These are phyloP conservation scores for Amphiprion percula DNA, from an alignment of 2,113 vertebrate genomes.

Conservation along the genomic window DNA sequence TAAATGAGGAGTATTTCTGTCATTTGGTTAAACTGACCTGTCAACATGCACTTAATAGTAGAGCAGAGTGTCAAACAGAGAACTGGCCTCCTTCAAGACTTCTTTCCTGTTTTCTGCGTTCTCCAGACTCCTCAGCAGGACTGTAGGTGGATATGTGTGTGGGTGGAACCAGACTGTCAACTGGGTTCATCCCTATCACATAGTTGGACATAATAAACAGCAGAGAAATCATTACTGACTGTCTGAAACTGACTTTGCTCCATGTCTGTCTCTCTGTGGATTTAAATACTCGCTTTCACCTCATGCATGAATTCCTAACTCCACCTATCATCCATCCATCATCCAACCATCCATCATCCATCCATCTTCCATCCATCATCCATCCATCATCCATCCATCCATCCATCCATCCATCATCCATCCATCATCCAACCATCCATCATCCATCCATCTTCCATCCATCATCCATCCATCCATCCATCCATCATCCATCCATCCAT, in stretches of 20 bases:
- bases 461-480: too few relatives aligned
- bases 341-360: too few relatives aligned
- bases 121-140: background rate
- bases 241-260: slow-evolving; percentile 13
- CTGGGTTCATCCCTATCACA: slow-evolving; percentile 26
- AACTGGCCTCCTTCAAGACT: slow-evolving; percentile 30
- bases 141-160: slow-evolving; percentile 48
- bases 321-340: too few relatives aligned
- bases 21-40: too few relatives aligned
- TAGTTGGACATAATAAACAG: slow-evolving; percentile 33
- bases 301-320: too few relatives aligned
- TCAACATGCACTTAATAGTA: background rate
- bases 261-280: slow-evolving; percentile 10
- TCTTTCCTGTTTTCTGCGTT: slow-evolving; percentile 15
- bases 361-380: too few relatives aligned
- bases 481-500: too few relatives aligned
- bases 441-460: too few relatives aligned
- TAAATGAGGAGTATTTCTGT: too few relatives aligned
- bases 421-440: too few relatives aligned
- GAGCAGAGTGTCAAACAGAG: background rate
- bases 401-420: too few relatives aligned
- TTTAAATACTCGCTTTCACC: background rate
- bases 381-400: too few relatives aligned
- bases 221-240: slow-evolving; percentile 31
- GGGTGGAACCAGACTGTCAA: slow-evolving; percentile 25